Base-by-base conservation (phyloP, 2,797 vertebrate genomes). In the Sebastes hubbsi region DNA sequence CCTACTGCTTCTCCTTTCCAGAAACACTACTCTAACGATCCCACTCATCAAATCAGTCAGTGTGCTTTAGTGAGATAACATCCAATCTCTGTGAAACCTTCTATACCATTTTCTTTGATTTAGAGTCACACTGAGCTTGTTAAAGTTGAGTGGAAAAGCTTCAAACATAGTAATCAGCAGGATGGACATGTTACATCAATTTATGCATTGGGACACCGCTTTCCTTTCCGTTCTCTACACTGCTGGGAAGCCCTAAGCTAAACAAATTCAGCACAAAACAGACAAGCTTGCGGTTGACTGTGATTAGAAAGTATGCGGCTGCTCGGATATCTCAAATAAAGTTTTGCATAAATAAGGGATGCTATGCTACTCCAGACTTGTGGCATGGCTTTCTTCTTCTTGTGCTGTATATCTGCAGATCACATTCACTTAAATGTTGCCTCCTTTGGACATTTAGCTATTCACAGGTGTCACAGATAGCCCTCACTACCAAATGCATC, bases 41-140 rank as follows among this genome's bases (percentile, higher is more conserved):
- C 66, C 62, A 76, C 34, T 20, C 38, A 13, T 13, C 22, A 20
- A 38, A 82, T 34, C 62, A 77, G 49, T 84, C 73, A 24, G 27
- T 22, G 29, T n/a, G 67, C 16, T 71, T 77, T 20, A 25, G 3
- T 32, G 16, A 62, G 34, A 73, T 30, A 56, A 59, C 12, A 55
- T 62, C 36, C 13, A 63, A 72, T 66, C 24, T 36, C 61, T 63
- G 64, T n/a, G 12, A 77, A 58, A 34, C 6, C 11, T 62, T 46
- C 27, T 42, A 1, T 20, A 55, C 6, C 8, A 10, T 32, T 68
- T n/a, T 27, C 30, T 72, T 54, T 36, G 16, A 27, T 55, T 68
- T 32, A 24, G n/a, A 80, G 27, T 29, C 36, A 54, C 6, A 27
- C 5, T 12, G 8, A 72, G 13, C 65, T 55, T 27, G 4, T 11